phyloP scores from a whole-genome alignment of 2,113 vertebrate species.

The Lota lota region DNA sequence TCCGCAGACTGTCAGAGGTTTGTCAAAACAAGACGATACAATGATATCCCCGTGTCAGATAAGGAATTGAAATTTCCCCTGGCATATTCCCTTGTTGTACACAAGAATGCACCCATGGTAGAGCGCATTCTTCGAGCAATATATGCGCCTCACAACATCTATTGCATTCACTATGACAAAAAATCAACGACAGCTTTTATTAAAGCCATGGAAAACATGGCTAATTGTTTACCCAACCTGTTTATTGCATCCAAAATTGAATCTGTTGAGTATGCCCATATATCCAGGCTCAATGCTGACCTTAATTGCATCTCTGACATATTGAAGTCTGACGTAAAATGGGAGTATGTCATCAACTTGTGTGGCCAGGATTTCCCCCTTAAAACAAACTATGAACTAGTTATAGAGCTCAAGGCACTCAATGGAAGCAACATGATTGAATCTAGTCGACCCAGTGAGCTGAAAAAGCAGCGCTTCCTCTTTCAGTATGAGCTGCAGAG shows the following conservation, averaged over 20 bases:
- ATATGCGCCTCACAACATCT: slow-evolving; percentile 84
- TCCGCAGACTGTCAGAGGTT: slow-evolving; percentile 78
- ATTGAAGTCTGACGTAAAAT: slow-evolving; percentile 75
- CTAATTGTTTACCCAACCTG: slow-evolving; percentile 83
- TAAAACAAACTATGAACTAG: slow-evolving; percentile 83
- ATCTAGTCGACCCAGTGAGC: slow-evolving; percentile 76
- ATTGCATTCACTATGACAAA: slow-evolving; percentile 90
- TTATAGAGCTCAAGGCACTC: slow-evolving; percentile 80
- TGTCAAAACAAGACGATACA: slow-evolving; percentile 72
- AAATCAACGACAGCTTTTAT: slow-evolving; percentile 82
- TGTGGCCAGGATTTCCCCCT: slow-evolving; percentile 95
- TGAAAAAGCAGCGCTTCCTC: slow-evolving; percentile 83
- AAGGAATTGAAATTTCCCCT: slow-evolving; percentile 82
- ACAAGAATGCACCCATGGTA: slow-evolving; percentile 89
- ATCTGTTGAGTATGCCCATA: slow-evolving; percentile 83
- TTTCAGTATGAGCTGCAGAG: slow-evolving; percentile 79
- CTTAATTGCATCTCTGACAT: slow-evolving; percentile 89
- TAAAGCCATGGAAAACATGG: slow-evolving; percentile 80
- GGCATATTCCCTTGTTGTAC: slow-evolving; percentile 90
- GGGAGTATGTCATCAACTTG: slow-evolving; percentile 90
- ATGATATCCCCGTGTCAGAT: slow-evolving; percentile 67
- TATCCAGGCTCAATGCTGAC: slow-evolving; percentile 88
- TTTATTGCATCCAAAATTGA: slow-evolving; percentile 89
- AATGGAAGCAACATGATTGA: slow-evolving; percentile 88
- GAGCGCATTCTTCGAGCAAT: slow-evolving; percentile 85